Conservation (phyloP, 2,888 invertebrate species). For the Platycnemis pennipes region DNA sequence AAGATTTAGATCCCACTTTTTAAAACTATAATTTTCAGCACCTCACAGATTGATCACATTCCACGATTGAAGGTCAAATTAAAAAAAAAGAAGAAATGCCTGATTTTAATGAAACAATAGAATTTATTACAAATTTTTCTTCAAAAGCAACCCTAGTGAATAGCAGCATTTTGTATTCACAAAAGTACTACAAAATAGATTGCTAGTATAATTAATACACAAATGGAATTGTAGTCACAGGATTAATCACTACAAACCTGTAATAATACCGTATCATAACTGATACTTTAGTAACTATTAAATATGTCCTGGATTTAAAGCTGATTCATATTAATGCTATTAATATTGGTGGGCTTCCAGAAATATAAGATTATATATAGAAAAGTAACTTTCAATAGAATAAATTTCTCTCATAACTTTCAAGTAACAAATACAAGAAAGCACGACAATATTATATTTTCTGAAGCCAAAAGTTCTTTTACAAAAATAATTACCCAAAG, state of each 20-base stretch:
- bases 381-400: slow-evolving; percentile 2
- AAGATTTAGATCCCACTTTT: too few species aligned
- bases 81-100: not conserved
- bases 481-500: slow-evolving; percentile 6
- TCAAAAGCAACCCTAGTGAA: not conserved
- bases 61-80: not conserved
- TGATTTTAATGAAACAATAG: slow-evolving; percentile 22
- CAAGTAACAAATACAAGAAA: slow-evolving; percentile 36
- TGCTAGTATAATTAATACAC: not conserved
- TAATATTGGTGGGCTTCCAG: slow-evolving; percentile 19
- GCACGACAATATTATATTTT: not conserved
- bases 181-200: slow-evolving; percentile 19
- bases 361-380: slow-evolving; percentile 30
- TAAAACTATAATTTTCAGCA: too few species aligned
- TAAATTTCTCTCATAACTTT: slow-evolving; percentile 6
- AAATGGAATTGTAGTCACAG: slow-evolving; percentile 41
- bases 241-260: not conserved
- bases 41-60: too few species aligned
- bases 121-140: slow-evolving; percentile 51
- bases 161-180: slow-evolving; percentile 25
- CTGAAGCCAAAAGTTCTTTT: not conserved
- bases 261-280: slow-evolving; percentile 2
- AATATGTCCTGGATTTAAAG: slow-evolving; percentile 35
- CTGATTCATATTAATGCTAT: not conserved
- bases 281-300: slow-evolving; percentile 53